Percentiles rank a stretch among this genome's conserved stretches.
phyloP scores from a whole-genome alignment of 2,113 vertebrate species.

The Sylvilagus bachmani region DNA sequence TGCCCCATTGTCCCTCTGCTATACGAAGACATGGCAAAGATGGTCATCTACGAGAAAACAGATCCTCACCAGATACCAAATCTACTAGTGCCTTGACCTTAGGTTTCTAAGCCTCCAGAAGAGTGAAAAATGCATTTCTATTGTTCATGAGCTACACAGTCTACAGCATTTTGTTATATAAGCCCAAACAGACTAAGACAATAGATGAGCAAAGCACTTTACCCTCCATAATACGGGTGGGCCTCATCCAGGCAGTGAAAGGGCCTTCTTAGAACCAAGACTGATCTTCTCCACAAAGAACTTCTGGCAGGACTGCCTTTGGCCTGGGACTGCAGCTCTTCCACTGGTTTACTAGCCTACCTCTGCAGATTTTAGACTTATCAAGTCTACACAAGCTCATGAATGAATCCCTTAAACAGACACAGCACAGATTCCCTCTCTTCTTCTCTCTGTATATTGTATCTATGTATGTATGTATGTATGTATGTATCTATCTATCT shows the following conservation, averaged over 20 bases:
- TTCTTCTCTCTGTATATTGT: too few species aligned
- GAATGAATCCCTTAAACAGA: neutral
- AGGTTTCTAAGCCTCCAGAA: neutral
- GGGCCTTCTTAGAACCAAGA: neutral
- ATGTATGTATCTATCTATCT: too few species aligned
- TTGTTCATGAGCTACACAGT: too few species aligned
- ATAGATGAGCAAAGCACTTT: neutral
- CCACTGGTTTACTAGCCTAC: neutral
- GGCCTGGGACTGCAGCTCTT: too few species aligned
- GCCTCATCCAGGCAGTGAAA: neutral
- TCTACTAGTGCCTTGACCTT: neutral
- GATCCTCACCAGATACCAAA: neutral
- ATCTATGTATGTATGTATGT: too few species aligned
- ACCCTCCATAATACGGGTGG: neutral
- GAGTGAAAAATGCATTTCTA: neutral
- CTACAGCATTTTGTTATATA: neutral
- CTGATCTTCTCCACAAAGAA: neutral
- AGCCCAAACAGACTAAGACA: neutral
- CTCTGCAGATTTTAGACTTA: neutral
- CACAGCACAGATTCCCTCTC: too few species aligned
- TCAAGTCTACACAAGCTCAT: neutral
- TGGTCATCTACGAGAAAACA: neutral
- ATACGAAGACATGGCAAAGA: neutral
- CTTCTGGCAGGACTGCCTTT: neutral
- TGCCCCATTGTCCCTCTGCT: neutral